A percentile compares a stretch with the other conserved stretches of the same genome.
These are phyloP conservation scores for Potamarius usumacintae DNA, from an alignment of 2,113 vertebrate genomes.

Conservation along the genomic window DNA sequence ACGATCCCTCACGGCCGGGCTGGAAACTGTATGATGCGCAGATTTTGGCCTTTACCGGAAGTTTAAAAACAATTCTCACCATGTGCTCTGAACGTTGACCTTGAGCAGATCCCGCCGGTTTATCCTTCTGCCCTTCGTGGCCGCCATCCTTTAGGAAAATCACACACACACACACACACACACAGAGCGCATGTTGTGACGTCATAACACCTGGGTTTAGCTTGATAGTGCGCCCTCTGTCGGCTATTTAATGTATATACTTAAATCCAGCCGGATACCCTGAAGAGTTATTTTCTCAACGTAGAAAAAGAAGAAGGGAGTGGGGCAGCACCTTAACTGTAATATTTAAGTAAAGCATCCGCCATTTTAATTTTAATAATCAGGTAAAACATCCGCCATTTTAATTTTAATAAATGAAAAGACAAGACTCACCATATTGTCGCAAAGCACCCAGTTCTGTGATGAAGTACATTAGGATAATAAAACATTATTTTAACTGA, in stretches of 20 bases:
- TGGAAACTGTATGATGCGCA: not conserved
- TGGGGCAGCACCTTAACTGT: not conserved
- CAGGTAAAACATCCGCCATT: too few species aligned
- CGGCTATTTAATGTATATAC: not conserved
- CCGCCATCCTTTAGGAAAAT: slow-evolving; percentile 76
- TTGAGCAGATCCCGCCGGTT: slow-evolving; percentile 79
- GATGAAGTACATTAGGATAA: slow-evolving; percentile 78
- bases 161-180: not conserved
- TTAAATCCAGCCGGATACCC: not conserved
- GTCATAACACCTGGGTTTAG: not conserved
- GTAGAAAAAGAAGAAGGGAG: not conserved
- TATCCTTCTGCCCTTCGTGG: slow-evolving; percentile 77
- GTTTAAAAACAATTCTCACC: slow-evolving; percentile 67
- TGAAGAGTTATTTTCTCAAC: not conserved
- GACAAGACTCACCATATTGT: slow-evolving; percentile 80
- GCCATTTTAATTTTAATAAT: not conserved
- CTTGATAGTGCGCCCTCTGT: not conserved
- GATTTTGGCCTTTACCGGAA: not conserved
- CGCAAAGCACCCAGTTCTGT: slow-evolving; percentile 79
- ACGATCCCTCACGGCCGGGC: not conserved
- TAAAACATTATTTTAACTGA: slow-evolving; percentile 77
- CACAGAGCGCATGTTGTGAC: not conserved
- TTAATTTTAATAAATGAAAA: not conserved
- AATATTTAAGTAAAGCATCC: not conserved
- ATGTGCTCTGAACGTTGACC: slow-evolving; percentile 79